Evolutionary conservation across 2,113 vertebrate genomes (phyloP).

Genomic region (Ciconia boyciana): DNA sequence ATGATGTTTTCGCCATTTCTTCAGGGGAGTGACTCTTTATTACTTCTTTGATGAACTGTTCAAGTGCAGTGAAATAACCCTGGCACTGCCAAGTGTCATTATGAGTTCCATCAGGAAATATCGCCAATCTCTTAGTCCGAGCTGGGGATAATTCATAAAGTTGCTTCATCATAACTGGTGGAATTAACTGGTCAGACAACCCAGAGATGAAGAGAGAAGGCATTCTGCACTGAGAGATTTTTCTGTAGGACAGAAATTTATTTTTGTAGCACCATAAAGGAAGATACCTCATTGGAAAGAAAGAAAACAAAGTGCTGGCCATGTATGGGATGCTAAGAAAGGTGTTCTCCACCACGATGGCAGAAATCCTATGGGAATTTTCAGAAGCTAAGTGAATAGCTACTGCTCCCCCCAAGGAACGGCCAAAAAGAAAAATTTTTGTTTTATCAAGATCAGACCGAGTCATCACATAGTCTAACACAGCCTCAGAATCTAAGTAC

Average conservation of each 20-base stretch:
- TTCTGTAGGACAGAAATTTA: constrained; percentile 94
- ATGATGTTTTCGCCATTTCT: constrained; percentile 84
- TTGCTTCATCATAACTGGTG: constrained; percentile 99
- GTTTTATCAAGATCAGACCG: constrained; percentile 98
- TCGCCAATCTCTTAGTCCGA: constrained; percentile 96
- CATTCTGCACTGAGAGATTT: constrained; percentile 93
- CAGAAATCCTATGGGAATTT: constrained; percentile 93
- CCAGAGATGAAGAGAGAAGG: constrained; percentile 97
- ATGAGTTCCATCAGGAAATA: constrained; percentile 97
- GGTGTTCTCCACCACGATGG: constrained; percentile 96
- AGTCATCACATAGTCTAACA: constrained; percentile 95
- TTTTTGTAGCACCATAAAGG: constrained; percentile 99
- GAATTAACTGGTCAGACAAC: constrained; percentile 96
- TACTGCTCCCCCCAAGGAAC: constrained; percentile 96
- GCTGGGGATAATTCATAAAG: constrained; percentile 95
- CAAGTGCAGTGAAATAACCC: constrained; percentile 93
- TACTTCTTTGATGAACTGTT: constrained; percentile 97
- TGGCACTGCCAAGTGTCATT: constrained; percentile 99
- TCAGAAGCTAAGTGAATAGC: constrained; percentile 92
- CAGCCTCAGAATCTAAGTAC: constrained; percentile 92
- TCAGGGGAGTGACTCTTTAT: constrained; percentile 91
- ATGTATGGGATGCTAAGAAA: constrained; percentile 99
- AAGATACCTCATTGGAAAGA: constrained; percentile 93
- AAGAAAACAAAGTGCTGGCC: constrained; percentile 96
- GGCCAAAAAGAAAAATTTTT: constrained; percentile 94